Evolutionary conservation across 1,140 invertebrate species (phyloP).

Genomic region (Probaryconus sp.): DNA sequence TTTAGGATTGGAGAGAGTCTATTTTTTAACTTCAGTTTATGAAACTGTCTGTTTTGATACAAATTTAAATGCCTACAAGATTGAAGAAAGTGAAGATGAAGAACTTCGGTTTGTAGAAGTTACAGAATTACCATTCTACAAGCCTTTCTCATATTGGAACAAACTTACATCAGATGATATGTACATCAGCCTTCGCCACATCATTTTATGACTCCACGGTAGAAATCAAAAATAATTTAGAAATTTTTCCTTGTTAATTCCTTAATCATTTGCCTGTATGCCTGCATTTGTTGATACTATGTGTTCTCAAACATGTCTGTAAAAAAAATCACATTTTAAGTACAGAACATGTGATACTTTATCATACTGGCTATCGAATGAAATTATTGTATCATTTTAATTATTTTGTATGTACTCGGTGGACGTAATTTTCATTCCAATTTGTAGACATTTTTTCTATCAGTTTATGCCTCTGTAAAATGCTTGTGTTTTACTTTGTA

Average conservation of each 20-base stretch:
- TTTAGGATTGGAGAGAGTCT: conserved; percentile 15
- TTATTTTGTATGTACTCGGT: no score
- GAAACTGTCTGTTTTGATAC: conserved; percentile 10
- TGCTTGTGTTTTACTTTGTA: background rate
- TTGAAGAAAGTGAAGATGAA: conserved; percentile 1
- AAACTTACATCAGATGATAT: conserved; percentile 14
- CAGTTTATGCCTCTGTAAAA: no score
- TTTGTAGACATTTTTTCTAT: no score
- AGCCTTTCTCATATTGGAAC: conserved; percentile 17
- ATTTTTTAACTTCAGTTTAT: conserved; percentile 27
- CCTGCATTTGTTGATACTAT: no score
- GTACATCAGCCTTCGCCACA: conserved; percentile 25
- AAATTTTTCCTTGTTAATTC: no score
- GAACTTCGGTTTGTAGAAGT: background rate
- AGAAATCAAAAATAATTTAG: background rate
- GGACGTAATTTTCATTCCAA: no score
- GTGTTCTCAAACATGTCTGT: no score
- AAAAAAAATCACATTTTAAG: no score
- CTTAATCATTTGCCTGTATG: no score
- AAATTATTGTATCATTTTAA: no score
- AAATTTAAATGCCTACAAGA: conserved; percentile 20
- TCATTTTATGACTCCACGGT: conserved; percentile 12
- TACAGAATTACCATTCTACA: conserved; percentile 16
- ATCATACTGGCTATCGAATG: no score
- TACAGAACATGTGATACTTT: no score